These are phyloP conservation scores for Creontiades dilutus DNA, from an alignment of 2,888 invertebrate species.

Conservation along the genomic window DNA sequence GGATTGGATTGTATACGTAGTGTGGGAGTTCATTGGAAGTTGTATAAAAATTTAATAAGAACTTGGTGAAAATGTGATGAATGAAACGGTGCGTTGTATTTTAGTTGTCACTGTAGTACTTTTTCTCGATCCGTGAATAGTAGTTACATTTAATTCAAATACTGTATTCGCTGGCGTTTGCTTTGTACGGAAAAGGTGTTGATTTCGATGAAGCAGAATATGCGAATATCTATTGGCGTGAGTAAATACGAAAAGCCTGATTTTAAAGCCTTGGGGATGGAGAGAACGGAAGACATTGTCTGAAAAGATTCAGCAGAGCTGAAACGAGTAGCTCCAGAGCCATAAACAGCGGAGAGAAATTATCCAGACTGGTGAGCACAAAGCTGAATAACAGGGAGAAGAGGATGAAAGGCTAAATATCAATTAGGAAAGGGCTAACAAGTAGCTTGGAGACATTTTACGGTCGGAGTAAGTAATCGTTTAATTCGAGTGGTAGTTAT, in stretches of 20 bases:
- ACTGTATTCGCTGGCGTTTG: no score
- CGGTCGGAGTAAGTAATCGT: slow-evolving; percentile 72
- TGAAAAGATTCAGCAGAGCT: slow-evolving; percentile 66
- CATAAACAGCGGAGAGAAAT: slow-evolving; percentile 70
- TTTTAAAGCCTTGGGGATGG: slow-evolving; percentile 19
- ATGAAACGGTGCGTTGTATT: no score
- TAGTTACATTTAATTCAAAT: no score
- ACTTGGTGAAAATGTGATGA: no score
- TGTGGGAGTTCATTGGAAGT: no score
- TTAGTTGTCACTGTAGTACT: no score
- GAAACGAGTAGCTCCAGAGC: slow-evolving; percentile 67
- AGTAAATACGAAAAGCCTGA: slow-evolving; percentile 32
- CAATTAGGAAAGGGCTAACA: slow-evolving; percentile 73
- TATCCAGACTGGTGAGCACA: slow-evolving; percentile 71
- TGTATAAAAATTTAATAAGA: no score
- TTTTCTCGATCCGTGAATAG: no score
- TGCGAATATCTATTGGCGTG: slow-evolving; percentile 9
- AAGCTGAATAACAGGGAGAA: slow-evolving; percentile 68
- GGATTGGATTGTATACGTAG: no score
- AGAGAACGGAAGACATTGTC: slow-evolving; percentile 62
- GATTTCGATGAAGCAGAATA: slow-evolving; percentile 33
- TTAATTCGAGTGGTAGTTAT: slow-evolving; percentile 72
- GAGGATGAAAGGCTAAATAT: slow-evolving; percentile 70
- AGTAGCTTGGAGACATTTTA: slow-evolving; percentile 72
- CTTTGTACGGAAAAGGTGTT: background rate